Base-by-base conservation (phyloP, 2,113 vertebrate species). In the Gobius niger region DNA sequence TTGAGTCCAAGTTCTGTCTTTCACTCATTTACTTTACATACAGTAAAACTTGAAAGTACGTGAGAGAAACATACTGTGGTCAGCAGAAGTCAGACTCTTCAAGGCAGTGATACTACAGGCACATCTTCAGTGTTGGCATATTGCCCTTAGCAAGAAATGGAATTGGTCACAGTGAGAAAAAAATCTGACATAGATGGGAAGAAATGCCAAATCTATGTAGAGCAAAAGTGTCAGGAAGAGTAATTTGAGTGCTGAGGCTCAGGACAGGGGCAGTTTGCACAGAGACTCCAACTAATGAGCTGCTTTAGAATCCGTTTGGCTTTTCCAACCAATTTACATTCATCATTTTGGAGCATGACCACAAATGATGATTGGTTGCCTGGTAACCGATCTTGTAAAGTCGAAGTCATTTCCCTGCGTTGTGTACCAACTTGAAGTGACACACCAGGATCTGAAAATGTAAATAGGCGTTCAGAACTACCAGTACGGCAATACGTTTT, bases 71-170 rank as follows among this genome's bases (percentile, higher is more conserved):
- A 44, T 24, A 60, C 44, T 70, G 73, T 49, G 57, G 70, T 83
- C 82, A 86, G 83, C 83, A 86, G 53, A 82, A 85, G 67, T 56
- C 49, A 71, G 68, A 68, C 5, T 56, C 51, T 77, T 75, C 34
- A 63, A 65, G 41, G 65, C 44, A 52, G 68, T 59, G 65, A 71
- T 68, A 64, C 66, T 71, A 70, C 53, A 68, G 76, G 66, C 68
- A 65, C 50, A 44, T 66, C 66, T 67, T 77, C 53, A 78, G 42
- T 8, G 61, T 56, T 72, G 72, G 68, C 75, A 80, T 67, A 74
- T 70, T 69, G 83, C 77, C 74, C 79, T 75, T 68, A 84, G 82
- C 71, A 60, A 65, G 56, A 42, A 72, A 44, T 9, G 44, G 24
- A 75, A 54, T 42, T 40, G 46, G 52, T 68, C 72, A 72, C 72